phyloP scores from a whole-genome alignment of 1,140 invertebrate species.

The Euura lappo region DNA sequence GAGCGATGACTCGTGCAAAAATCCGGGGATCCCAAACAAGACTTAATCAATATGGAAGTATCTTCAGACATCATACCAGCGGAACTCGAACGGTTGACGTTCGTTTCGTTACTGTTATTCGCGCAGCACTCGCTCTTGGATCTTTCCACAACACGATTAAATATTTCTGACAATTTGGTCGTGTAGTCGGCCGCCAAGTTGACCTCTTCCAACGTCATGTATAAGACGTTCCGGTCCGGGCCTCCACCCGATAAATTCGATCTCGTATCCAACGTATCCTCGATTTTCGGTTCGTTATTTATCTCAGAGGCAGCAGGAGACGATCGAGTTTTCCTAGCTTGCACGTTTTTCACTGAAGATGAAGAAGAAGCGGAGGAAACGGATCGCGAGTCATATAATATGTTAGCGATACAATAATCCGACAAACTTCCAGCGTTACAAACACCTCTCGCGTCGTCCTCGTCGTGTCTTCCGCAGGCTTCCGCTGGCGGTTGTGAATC shows the following conservation, averaged over 20 bases:
- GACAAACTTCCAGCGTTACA: background rate
- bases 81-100: background rate
- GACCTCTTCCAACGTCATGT: background rate
- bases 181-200: background rate
- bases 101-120: background rate
- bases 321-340: too few relatives aligned
- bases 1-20: conserved; percentile 4
- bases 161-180: background rate
- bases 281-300: too few relatives aligned
- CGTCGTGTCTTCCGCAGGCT: background rate
- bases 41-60: background rate
- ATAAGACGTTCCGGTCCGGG: too few relatives aligned
- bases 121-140: background rate
- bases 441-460: background rate
- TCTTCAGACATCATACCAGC: background rate
- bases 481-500: background rate
- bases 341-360: too few relatives aligned
- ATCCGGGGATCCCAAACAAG: conserved; percentile 2
- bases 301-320: too few relatives aligned
- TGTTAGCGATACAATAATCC: background rate
- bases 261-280: too few relatives aligned
- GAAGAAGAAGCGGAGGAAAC: background rate
- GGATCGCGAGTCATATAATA: background rate
- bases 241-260: too few relatives aligned
- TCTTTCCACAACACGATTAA: background rate